Percentiles rank a stretch among this genome's conserved stretches.
Evolutionary conservation across 2,888 invertebrate species (phyloP).

Genomic region (Blastobasis lacticolella): DNA sequence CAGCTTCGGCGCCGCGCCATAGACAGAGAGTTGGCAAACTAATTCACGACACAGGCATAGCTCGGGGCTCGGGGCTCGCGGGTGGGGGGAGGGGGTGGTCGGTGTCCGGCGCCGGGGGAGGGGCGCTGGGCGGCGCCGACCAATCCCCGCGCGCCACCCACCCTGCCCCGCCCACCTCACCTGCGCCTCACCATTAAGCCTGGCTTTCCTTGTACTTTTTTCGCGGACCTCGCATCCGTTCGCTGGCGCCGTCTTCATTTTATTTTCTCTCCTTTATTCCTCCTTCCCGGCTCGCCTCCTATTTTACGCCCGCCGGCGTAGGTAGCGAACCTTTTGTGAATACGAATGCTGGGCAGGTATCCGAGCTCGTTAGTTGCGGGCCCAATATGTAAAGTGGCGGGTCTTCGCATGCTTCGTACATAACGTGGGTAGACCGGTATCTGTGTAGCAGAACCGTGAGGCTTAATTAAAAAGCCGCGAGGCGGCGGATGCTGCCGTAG

Average conservation of each 20-base stretch:
- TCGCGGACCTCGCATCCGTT: conserved; percentile 70
- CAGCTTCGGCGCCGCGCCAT: conserved; percentile 68
- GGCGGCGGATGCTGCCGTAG: conserved; percentile 14
- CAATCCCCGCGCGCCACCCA: conserved; percentile 65
- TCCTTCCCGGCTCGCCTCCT: conserved; percentile 69
- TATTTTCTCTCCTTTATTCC: conserved; percentile 73
- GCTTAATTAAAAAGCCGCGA: conserved; percentile 25
- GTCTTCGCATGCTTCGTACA: conserved; percentile 23
- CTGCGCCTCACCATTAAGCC: conserved; percentile 71
- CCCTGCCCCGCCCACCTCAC: conserved; percentile 68
- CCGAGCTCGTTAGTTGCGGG: conserved; percentile 66
- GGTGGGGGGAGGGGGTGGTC: conserved; percentile 40
- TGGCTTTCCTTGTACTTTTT: conserved; percentile 66
- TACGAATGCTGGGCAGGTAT: conserved; percentile 71
- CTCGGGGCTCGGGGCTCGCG: conserved; percentile 61
- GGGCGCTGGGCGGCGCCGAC: conserved; percentile 56
- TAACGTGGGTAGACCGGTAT: not conserved
- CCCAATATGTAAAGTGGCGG: conserved; percentile 68
- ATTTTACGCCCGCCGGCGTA: conserved; percentile 67
- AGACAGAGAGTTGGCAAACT: conserved; percentile 74
- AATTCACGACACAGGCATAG: conserved; percentile 74
- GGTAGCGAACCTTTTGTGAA: conserved; percentile 72
- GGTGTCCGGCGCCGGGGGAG: conserved; percentile 25
- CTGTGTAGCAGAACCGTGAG: conserved; percentile 4
- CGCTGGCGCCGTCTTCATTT: conserved; percentile 71